Evolutionary conservation across 2,888 invertebrate genomes (phyloP), one percentile per base, ranked within the genome.

Genomic region (Slavum lentiscoides): DNA sequence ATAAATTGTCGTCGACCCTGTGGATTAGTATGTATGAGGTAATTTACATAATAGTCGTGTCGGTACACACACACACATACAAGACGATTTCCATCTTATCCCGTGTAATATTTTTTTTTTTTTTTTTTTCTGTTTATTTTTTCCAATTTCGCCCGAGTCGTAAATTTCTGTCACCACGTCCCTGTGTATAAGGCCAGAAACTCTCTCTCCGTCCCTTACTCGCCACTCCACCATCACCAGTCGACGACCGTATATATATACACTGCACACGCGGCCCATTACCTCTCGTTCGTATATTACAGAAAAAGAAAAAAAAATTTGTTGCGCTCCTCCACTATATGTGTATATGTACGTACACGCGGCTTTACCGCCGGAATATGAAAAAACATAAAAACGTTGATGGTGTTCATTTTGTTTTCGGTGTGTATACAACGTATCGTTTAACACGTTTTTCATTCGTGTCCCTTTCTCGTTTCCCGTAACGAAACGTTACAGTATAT

Each of bases 21-120:
- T 39, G 77, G 77, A 77, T 77, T 77, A 77, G 77, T 77, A 77
- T 77, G 77, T 77, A 77, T 77, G 77, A 77, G 77, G 69, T 77
- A 77, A 77, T 77, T 77, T 77, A 77, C 77, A 77, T 77, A 77
- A 77, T 77, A 69, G 77, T 77, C 69, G 61, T 69, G 61, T 58
- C 61, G 15, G 43, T 75, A 67, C 37, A 15, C 49, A n/a, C 21
- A 39, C 37, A 49, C 55, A 55, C 53, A 53, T 7, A 39, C 39
- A 39, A 3, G 13, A 68, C 77, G 62, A 77, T 77, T 70, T 77
- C 69, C 77, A 69, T 74, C 74, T 74, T 74, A 74, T 64, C 64
- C 49, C 43, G 68, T 21, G 49, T 77, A 70, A 62, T 69, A 69
- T 66, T 64, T 62, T 49, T 49, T 30, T 55, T 67, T 67, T 75